These are phyloP conservation scores for Tanypteryx hageni DNA, from an alignment of 2,888 invertebrate species.

Conservation along the genomic window DNA sequence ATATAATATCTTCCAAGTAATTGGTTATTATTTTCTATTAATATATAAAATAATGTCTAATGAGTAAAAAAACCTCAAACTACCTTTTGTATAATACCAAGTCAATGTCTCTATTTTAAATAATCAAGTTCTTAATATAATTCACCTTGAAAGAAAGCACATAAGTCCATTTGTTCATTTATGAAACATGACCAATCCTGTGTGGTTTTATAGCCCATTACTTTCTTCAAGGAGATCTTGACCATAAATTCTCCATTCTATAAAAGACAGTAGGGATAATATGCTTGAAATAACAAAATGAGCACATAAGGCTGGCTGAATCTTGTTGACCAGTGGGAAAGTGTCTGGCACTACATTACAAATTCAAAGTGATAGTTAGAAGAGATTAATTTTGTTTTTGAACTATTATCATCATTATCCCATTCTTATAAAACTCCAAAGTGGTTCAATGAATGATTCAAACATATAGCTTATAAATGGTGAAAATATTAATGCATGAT, in stretches of 20 bases:
- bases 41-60: not conserved
- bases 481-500: too few relatives aligned
- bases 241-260: slow-evolving; percentile 24
- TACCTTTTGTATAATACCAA: not conserved
- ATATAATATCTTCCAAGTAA: not conserved
- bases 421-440: too few relatives aligned
- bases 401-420: too few relatives aligned
- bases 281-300: not conserved
- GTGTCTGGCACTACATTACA: too few relatives aligned
- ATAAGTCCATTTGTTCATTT: slow-evolving; percentile 14
- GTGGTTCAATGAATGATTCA: too few relatives aligned
- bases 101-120: not conserved
- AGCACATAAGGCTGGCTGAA: not conserved
- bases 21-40: not conserved
- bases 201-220: not conserved
- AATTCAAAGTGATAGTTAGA: too few relatives aligned
- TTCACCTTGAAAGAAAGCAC: slow-evolving; percentile 29
- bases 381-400: too few relatives aligned
- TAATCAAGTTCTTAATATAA: slow-evolving; percentile 5
- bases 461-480: too few relatives aligned
- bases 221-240: slow-evolving; percentile 3
- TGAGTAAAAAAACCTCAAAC: slow-evolving; percentile 9
- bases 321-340: not conserved
- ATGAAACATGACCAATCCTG: slow-evolving; percentile 29
- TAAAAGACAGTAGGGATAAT: slow-evolving; percentile 7